A percentile compares a stretch with the other conserved stretches of the same genome.
phyloP scores from a whole-genome alignment of 2,888 invertebrate species.

The Macrosoma leucophasiata region DNA sequence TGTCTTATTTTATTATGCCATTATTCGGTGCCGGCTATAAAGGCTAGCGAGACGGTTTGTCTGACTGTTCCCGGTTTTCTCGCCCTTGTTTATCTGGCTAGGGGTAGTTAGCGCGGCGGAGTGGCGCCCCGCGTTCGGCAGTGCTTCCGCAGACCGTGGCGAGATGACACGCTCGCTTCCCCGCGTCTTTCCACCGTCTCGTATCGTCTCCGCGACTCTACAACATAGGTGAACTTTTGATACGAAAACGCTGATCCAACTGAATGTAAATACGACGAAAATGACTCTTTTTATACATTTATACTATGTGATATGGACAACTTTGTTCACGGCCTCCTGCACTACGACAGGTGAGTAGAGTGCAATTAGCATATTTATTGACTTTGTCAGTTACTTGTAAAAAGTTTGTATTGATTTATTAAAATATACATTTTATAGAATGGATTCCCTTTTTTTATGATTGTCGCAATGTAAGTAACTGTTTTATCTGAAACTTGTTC shows the following conservation, averaged over 20 bases:
- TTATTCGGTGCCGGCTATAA: constrained; percentile 54
- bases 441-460: too few species aligned
- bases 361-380: constrained; percentile 64
- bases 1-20: constrained; percentile 65
- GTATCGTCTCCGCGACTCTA: constrained; percentile 38
- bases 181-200: constrained; percentile 37
- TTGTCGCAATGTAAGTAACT: too few species aligned
- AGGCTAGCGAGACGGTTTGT: constrained; percentile 72
- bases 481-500: too few species aligned
- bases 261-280: constrained; percentile 42
- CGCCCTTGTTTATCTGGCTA: constrained; percentile 69
- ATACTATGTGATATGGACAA: constrained; percentile 67
- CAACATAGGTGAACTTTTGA: constrained; percentile 52
- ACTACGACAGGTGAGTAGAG: constrained; percentile 63
- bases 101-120: constrained; percentile 57
- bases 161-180: constrained; percentile 67
- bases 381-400: constrained; percentile 42
- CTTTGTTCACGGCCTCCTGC: constrained; percentile 56
- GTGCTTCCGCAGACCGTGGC: constrained; percentile 43
- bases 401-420: constrained; percentile 38
- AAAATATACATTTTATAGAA: too few species aligned
- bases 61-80: constrained; percentile 67
- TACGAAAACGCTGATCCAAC: constrained; percentile 28
- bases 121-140: constrained; percentile 42
- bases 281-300: constrained; percentile 73